Evolutionary conservation across 53 echinoderm and acorn worm genomes (phyloP).

Genomic region (Hippasteria phrygiana): DNA sequence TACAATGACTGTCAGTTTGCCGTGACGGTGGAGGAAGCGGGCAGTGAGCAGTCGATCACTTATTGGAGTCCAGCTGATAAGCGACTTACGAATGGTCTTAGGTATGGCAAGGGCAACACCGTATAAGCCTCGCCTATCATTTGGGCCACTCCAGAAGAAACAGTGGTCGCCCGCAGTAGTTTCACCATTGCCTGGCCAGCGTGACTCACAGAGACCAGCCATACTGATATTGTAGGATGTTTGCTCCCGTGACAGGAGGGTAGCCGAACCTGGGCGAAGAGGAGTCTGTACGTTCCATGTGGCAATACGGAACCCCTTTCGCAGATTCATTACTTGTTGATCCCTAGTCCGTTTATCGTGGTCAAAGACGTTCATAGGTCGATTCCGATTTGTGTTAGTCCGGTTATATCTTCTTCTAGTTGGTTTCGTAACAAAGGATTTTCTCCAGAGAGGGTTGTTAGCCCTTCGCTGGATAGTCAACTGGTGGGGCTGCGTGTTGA

Average conservation of each 20-base stretch:
- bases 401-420: neutral
- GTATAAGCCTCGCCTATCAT: neutral
- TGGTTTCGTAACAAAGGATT: neutral
- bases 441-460: neutral
- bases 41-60: neutral
- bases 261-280: neutral
- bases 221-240: neutral
- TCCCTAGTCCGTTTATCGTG: too few species aligned
- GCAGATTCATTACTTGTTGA: neutral
- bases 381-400: neutral
- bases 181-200: neutral
- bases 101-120: conserved; percentile 9
- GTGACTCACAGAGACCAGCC: neutral
- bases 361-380: neutral
- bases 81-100: neutral
- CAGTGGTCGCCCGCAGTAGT: too few species aligned
- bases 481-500: conserved; percentile 1
- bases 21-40: neutral
- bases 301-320: neutral
- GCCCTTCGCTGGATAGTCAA: neutral
- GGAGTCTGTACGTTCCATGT: conserved; percentile 5
- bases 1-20: neutral
- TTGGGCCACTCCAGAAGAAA: conserved; percentile 2
- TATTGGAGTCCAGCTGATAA: neutral
- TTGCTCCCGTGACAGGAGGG: neutral